Percentiles rank a stretch among this genome's conserved stretches.
Evolutionary conservation across 2,888 invertebrate species (phyloP).

Genomic region (Ceraclea dissimilis): DNA sequence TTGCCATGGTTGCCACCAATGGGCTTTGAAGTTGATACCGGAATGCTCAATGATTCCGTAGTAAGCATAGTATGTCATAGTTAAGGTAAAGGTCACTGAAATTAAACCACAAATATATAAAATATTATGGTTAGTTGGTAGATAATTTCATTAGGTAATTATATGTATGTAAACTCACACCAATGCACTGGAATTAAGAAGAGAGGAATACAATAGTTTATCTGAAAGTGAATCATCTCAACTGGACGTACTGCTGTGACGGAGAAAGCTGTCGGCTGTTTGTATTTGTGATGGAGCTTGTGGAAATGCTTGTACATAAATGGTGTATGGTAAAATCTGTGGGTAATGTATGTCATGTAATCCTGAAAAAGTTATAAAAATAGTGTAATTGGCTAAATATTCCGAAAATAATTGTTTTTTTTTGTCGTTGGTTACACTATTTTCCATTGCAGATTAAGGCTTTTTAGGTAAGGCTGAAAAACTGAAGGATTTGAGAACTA

Average conservation of each 20-base stretch:
- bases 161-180: conserved; percentile 44
- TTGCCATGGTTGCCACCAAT: conserved; percentile 73
- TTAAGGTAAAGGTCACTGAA: conserved; percentile 38
- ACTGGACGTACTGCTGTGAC: conserved; percentile 68
- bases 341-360: conserved; percentile 59
- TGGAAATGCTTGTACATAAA: conserved; percentile 64
- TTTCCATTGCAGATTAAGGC: no score
- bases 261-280: conserved; percentile 68
- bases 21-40: conserved; percentile 62
- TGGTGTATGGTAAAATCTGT: conserved; percentile 60
- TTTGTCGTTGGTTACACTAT: no score
- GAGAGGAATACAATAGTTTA: conserved; percentile 52
- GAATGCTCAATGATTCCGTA: conserved; percentile 72
- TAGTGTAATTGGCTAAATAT: background rate
- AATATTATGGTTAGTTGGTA: no score
- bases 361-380: conserved; percentile 42
- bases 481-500: no score
- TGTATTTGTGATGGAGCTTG: conserved; percentile 68
- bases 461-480: no score
- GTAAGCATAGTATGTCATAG: conserved; percentile 56
- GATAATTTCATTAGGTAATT: no score
- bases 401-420: background rate
- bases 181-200: conserved; percentile 59
- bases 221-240: conserved; percentile 58
- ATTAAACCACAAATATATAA: no score